Evolutionary conservation across 2,113 vertebrate species (phyloP).

Genomic region (Toxotes jaculatrix): DNA sequence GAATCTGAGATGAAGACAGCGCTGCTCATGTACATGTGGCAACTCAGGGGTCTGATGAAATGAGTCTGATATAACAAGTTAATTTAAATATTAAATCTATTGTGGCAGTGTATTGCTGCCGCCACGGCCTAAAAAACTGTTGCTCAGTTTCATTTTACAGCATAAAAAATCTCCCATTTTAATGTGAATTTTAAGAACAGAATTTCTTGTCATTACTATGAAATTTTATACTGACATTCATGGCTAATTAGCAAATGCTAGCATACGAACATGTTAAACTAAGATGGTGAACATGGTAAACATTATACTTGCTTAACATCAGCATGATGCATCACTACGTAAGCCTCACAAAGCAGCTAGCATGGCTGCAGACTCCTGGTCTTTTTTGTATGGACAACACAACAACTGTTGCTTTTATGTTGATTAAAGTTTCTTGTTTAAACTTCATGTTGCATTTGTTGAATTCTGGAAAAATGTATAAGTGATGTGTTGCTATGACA

Average conservation of each 20-base stretch:
- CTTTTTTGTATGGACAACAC: no score
- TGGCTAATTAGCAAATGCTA: neutral
- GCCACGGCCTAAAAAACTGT: neutral
- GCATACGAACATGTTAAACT: slow-evolving; percentile 6
- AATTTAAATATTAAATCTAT: neutral
- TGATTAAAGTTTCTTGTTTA: no score
- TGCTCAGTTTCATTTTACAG: neutral
- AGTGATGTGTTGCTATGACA: neutral
- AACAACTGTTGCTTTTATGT: no score
- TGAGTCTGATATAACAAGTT: slow-evolving; percentile 15
- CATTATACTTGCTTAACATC: no score
- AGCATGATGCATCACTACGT: no score
- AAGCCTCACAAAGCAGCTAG: no score
- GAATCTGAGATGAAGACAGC: slow-evolving; percentile 42
- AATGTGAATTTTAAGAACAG: no score
- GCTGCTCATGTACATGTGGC: neutral
- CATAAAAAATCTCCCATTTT: no score
- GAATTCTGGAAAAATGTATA: neutral
- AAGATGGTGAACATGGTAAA: no score
- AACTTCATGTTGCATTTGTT: no score
- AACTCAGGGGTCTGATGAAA: slow-evolving; percentile 37
- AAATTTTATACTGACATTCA: neutral
- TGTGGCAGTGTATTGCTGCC: neutral
- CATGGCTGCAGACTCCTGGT: no score
- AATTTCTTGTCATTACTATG: neutral